Evolutionary conservation across 2,113 vertebrate species (phyloP).

Genomic region (Dicrurus megarhynchus): DNA sequence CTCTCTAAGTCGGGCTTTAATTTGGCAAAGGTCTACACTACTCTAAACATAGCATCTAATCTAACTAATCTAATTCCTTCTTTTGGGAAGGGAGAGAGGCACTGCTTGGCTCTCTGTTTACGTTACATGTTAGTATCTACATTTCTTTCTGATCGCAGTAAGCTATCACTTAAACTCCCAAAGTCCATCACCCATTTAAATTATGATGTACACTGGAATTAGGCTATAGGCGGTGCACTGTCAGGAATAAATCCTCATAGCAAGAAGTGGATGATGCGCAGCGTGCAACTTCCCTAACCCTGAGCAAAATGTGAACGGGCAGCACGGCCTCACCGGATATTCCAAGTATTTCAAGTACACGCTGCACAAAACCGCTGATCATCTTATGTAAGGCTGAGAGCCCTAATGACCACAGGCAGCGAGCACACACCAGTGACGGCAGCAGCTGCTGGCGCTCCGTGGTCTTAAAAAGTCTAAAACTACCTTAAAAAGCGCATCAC

Average conservation of each 20-base stretch:
- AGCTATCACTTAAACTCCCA: not conserved
- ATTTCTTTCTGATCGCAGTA: not conserved
- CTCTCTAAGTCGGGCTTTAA: not conserved
- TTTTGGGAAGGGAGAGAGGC: not conserved
- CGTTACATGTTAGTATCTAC: not conserved
- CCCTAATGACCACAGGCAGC: not conserved
- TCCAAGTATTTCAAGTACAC: not conserved
- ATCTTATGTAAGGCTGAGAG: not conserved
- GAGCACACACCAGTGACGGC: not conserved
- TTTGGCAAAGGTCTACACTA: not conserved
- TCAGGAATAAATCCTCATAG: not conserved
- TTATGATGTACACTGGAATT: not conserved
- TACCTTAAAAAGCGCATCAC: not conserved
- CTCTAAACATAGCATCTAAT: not conserved
- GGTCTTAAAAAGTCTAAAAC: not conserved
- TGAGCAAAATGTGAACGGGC: rapidly evolving
- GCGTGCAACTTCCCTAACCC: rapidly evolving
- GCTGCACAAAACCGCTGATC: not conserved
- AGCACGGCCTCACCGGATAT: not conserved
- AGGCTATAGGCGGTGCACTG: rapidly evolving
- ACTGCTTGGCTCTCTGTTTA: not conserved
- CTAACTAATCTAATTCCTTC: no score
- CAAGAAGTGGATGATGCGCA: rapidly evolving
- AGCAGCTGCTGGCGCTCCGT: not conserved
- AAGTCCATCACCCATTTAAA: not conserved